Evolutionary conservation across 2,888 invertebrate species (phyloP), one percentile per base, ranked within the genome.

Genomic region (Matsumyia berberina): DNA sequence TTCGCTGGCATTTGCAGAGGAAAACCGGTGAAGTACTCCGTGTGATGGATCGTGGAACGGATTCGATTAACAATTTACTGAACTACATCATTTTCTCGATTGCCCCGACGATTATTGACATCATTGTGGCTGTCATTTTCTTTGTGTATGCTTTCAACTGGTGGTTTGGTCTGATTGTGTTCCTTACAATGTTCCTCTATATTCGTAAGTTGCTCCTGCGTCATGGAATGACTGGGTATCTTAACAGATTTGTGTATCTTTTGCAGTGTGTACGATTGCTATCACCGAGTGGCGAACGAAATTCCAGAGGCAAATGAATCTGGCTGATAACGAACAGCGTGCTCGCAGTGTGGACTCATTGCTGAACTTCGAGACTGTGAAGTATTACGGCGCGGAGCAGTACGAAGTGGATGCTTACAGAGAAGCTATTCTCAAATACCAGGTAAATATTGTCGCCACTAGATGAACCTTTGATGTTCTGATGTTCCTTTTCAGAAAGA

Each of bases 281-380:
- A 94, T 99, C n/a, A 99, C 99, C 0, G 99, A 99, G 92, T 99
- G 99, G 99, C 94, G 99, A 11, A 99, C 99, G 0, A 97, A 99
- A 91, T 99, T 94, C 92, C 96, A 98, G 87, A 93, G 99, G 35
- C 94, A 96, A 5, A 98, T 98, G 98, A 99, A 99, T 92, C 93
- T 95, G 31, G 96, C 97, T 0, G 99, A 99, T 90, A 99, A 99
- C 92, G 97, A 95, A 39, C 96, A 96, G 79, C 96, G 97, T 88
- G 97, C 98, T 5, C 94, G 96, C 79, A 98, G 98, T 69, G 98
- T 99, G 0, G 99, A 99, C 92, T 99, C 99, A 0, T 92, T 99
- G 67, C 93, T 99, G 11, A 99, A 99, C 93, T 99, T 98, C 92
- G 99, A 99, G 93, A 99, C 99, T 0, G 99, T 99, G 0, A 99